Percentiles rank a stretch among this genome's conserved stretches.
Evolutionary conservation across 2,888 invertebrate species (phyloP).

Genomic region (Tetropium fuscum): DNA sequence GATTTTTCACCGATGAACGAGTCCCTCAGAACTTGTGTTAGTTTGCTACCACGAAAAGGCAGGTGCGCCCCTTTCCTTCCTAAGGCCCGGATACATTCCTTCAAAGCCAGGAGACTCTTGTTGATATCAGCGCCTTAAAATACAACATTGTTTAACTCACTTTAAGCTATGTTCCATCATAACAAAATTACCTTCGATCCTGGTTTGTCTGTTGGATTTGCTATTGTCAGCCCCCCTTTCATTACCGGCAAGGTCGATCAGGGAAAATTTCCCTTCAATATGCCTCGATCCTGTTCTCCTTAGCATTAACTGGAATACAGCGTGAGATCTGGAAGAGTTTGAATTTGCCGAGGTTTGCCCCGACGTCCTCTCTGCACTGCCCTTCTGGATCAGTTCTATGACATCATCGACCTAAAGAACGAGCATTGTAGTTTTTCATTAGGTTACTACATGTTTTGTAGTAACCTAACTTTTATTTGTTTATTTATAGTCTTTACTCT

Average conservation of each 20-base stretch:
- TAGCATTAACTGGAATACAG: slow-evolving; percentile 97
- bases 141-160: not conserved
- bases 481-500: too few species aligned
- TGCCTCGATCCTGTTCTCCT: slow-evolving; percentile 78
- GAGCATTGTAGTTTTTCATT: too few species aligned
- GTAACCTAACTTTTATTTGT: too few species aligned
- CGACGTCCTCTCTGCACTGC: slow-evolving; percentile 91
- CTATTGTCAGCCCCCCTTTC: slow-evolving; percentile 99
- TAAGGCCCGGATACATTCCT: slow-evolving; percentile 97
- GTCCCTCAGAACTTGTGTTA: slow-evolving; percentile 95
- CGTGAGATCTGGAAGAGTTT: slow-evolving; percentile 98
- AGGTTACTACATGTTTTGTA: too few species aligned
- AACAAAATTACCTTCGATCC: slow-evolving; percentile 75
- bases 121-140: slow-evolving; percentile 88
- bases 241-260: slow-evolving; percentile 98
- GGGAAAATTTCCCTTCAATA: slow-evolving; percentile 96
- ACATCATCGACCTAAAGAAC: slow-evolving; percentile 86
- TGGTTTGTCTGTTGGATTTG: slow-evolving; percentile 93
- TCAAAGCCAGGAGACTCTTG: slow-evolving; percentile 93
- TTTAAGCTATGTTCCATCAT: not conserved
- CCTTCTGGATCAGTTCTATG: slow-evolving; percentile 89
- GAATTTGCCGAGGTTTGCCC: slow-evolving; percentile 98
- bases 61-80: slow-evolving; percentile 96
- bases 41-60: slow-evolving; percentile 97
- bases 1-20: slow-evolving; percentile 99